A percentile compares a stretch with the other conserved stretches of the same genome.
phyloP scores from a whole-genome alignment of 2,888 invertebrate species.

The Pachliopta kotzebuea region DNA sequence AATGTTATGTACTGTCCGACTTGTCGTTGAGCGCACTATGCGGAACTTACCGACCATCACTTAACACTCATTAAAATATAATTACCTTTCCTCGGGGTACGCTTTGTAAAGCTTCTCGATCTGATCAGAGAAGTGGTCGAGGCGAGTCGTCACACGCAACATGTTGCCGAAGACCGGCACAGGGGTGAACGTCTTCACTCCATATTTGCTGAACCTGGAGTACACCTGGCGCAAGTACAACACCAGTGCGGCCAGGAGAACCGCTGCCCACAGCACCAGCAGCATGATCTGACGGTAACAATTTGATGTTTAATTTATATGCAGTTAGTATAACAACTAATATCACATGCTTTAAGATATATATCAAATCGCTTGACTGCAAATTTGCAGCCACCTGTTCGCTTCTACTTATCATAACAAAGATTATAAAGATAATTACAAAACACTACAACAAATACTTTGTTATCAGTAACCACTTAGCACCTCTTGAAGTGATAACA shows the following conservation, averaged over 20 bases:
- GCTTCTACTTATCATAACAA: too few species aligned
- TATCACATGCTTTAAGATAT: too few species aligned
- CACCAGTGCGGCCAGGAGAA: constrained; percentile 35
- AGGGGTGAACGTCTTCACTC: constrained; percentile 40
- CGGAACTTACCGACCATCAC: too few species aligned
- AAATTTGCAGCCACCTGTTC: too few species aligned
- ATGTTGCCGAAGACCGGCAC: constrained; percentile 45
- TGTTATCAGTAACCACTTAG: too few species aligned
- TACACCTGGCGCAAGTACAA: constrained; percentile 42
- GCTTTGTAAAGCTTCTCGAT: constrained; percentile 36
- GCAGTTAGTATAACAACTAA: too few species aligned
- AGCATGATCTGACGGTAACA: constrained; percentile 37
- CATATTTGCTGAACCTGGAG: constrained; percentile 42
- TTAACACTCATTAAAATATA: background rate
- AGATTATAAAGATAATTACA: too few species aligned
- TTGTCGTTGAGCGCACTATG: too few species aligned
- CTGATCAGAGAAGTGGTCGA: constrained; percentile 40
- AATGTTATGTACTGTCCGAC: too few species aligned
- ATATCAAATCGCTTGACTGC: too few species aligned
- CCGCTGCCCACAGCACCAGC: constrained; percentile 41
- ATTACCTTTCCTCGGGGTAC: constrained; percentile 46
- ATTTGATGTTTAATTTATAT: background rate
- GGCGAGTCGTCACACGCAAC: constrained; percentile 33
- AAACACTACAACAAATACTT: too few species aligned
- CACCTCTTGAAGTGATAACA: too few species aligned